Conservation (phyloP, 2,797 vertebrate species). For the Hozukius guyotensis region DNA sequence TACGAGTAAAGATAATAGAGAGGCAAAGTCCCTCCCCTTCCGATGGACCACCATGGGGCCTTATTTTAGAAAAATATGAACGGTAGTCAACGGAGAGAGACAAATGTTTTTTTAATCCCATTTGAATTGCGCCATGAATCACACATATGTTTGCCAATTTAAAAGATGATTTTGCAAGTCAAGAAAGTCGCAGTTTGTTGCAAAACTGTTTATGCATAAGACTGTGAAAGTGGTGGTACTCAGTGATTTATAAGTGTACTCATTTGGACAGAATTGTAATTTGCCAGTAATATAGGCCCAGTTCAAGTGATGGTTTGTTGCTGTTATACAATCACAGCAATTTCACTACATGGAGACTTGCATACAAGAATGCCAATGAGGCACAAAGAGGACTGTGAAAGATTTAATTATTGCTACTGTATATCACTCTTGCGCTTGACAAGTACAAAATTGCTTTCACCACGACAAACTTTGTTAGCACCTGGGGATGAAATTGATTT, state of each 20-base stretch:
- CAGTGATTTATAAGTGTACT: background rate
- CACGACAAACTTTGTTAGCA: constrained; percentile 5
- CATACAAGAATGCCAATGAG: background rate
- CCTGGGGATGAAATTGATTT: constrained; percentile 10
- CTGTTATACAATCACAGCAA: background rate
- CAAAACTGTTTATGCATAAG: background rate
- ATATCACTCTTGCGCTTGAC: constrained; percentile 2
- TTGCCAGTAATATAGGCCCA: background rate
- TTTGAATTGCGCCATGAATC: too few species aligned
- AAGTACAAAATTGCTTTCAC: constrained; percentile 23
- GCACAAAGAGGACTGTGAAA: background rate
- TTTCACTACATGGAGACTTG: background rate
- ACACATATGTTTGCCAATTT: too few species aligned
- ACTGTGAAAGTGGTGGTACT: background rate
- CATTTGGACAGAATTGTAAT: background rate
- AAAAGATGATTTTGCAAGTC: background rate
- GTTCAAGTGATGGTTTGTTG: background rate
- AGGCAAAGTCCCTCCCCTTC: too few species aligned
- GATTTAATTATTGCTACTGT: background rate
- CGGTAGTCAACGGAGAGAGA: too few species aligned
- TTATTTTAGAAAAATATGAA: too few species aligned
- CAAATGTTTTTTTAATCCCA: too few species aligned
- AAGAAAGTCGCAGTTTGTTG: background rate
- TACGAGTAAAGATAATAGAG: background rate
- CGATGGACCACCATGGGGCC: too few species aligned